phyloP scores from a whole-genome alignment of 2,113 vertebrate species.

The Charadrius vociferus region DNA sequence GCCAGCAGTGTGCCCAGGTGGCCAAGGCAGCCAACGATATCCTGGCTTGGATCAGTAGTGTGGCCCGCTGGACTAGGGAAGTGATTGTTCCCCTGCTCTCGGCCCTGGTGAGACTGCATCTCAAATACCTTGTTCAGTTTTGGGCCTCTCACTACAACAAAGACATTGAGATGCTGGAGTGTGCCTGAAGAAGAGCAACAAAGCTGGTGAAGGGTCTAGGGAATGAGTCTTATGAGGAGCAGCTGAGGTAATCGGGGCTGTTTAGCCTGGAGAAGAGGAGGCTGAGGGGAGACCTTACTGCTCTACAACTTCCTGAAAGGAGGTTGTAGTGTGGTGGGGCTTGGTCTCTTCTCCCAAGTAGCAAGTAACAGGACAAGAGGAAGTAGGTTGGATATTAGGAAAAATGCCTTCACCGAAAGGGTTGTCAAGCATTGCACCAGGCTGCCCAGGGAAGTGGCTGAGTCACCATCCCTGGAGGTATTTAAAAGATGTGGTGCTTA shows the following conservation, averaged over 20 bases:
- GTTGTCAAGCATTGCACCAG: neutral
- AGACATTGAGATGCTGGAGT: rapidly evolving
- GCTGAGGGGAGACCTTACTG: neutral
- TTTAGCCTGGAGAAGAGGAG: neutral
- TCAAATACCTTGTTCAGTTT: rapidly evolving
- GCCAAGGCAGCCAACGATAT: neutral
- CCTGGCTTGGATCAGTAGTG: neutral
- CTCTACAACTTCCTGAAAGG: neutral
- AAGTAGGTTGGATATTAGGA: neutral
- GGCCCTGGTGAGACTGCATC: neutral
- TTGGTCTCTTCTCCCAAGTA: neutral
- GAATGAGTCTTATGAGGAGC: neutral
- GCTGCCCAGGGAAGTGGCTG: neutral
- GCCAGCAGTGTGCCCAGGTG: neutral
- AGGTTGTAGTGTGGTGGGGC: rapidly evolving
- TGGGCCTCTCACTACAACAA: neutral
- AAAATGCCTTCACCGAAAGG: neutral
- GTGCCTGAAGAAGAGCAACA: rapidly evolving
- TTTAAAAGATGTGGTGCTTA: neutral
- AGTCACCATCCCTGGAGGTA: neutral
- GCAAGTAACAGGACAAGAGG: neutral
- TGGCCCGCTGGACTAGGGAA: neutral
- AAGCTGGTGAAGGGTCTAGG: neutral
- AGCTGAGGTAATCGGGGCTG: neutral
- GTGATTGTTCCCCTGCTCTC: neutral